Conservation (phyloP, 2,797 vertebrate genomes). For the Lateolabrax maculatus region DNA sequence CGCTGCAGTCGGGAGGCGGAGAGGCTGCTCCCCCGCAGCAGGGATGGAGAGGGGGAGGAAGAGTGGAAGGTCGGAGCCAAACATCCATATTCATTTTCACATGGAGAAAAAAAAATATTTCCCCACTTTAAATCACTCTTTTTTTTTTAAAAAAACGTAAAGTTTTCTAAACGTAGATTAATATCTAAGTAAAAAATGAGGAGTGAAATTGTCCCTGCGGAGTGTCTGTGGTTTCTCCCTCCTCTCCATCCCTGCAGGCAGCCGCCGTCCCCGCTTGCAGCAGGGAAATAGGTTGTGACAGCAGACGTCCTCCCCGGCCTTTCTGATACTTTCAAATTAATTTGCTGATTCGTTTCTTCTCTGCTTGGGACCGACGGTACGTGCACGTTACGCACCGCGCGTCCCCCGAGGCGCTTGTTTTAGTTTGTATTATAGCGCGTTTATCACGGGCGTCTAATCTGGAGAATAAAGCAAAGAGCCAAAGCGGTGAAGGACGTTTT, state of each 20-base stretch:
- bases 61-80: neutral
- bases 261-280: conserved; percentile 73
- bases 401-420: conserved; percentile 77
- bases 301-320: conserved; percentile 81
- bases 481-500: conserved; percentile 49
- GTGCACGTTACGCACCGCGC: conserved; percentile 57
- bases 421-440: conserved; percentile 59
- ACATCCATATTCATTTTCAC: neutral
- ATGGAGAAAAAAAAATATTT: neutral
- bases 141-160: neutral
- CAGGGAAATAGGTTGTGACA: conserved; percentile 84
- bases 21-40: conserved; percentile 42
- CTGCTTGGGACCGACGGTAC: conserved; percentile 74
- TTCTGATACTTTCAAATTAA: conserved; percentile 79
- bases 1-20: conserved; percentile 31
- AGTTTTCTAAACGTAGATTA: neutral
- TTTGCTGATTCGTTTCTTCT: conserved; percentile 80
- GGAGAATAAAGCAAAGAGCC: conserved; percentile 60
- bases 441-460: conserved; percentile 66
- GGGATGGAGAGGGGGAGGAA: neutral
- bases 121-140: neutral
- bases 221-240: conserved; percentile 31
- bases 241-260: conserved; percentile 63
- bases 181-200: too few relatives aligned
- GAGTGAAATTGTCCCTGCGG: conserved; percentile 12